Percentiles rank a stretch among this genome's conserved stretches.
Conservation (phyloP, 2,888 invertebrate species). For the Conistra vaccinii region DNA sequence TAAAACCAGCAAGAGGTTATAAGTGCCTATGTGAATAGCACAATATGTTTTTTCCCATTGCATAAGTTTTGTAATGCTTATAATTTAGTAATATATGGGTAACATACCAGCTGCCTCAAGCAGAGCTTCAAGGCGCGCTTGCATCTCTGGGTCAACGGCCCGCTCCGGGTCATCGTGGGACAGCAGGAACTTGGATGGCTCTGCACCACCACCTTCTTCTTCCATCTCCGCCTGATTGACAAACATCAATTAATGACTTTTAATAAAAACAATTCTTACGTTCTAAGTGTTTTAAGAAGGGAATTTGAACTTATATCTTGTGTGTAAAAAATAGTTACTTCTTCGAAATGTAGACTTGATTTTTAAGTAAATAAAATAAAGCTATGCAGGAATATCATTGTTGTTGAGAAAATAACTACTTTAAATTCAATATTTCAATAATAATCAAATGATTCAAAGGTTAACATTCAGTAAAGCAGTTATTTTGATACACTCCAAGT, state of each 20-base stretch:
- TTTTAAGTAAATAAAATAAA: conserved; percentile 19
- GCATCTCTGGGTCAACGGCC: conserved; percentile 96
- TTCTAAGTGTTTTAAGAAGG: background rate
- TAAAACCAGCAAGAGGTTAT: background rate
- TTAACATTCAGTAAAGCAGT: conserved; percentile 53
- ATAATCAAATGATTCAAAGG: conserved; percentile 44
- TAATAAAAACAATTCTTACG: background rate
- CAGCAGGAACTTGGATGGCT: conserved; percentile 88
- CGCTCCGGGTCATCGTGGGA: conserved; percentile 92
- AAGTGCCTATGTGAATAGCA: background rate
- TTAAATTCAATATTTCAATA: conserved; percentile 36
- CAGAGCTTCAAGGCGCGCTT: conserved; percentile 97
- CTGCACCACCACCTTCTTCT: conserved; percentile 86
- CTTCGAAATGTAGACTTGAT: conserved; percentile 13
- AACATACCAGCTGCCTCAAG: conserved; percentile 96
- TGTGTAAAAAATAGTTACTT: conserved; percentile 1
- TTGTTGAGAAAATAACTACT: conserved; percentile 24
- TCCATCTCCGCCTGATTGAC: conserved; percentile 88
- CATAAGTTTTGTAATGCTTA: conserved; percentile 8
- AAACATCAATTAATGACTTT: conserved; percentile 26
- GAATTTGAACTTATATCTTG: background rate
- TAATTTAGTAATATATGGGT: background rate
- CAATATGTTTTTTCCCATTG: background rate
- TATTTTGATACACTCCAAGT: conserved; percentile 57
- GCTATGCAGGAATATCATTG: background rate